Evolutionary conservation across 2,113 vertebrate species (phyloP).

Genomic region (Tinamus guttatus): DNA sequence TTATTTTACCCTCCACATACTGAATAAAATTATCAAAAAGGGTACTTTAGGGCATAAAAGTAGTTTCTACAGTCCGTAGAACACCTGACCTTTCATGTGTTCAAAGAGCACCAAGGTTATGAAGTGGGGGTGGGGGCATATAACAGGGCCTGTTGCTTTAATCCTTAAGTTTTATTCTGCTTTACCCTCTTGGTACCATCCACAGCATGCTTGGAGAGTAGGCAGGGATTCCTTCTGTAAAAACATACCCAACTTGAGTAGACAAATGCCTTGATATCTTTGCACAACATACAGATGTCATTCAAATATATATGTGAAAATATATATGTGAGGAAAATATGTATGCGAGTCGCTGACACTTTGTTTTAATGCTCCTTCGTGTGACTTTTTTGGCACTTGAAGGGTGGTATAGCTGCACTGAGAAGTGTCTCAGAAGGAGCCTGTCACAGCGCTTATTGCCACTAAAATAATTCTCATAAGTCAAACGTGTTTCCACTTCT

Average conservation of each 20-base stretch:
- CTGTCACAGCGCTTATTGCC: neutral
- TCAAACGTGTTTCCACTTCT: neutral
- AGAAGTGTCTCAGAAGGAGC: neutral
- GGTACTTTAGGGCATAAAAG: neutral
- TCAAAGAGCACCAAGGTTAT: neutral
- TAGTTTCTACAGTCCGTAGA: neutral
- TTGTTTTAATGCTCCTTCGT: neutral
- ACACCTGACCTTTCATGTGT: neutral
- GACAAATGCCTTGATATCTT: conserved; percentile 15
- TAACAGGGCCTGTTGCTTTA: neutral
- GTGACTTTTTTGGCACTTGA: neutral
- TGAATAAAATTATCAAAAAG: neutral
- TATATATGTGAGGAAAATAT: neutral
- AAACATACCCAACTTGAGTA: neutral
- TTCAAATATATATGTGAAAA: neutral
- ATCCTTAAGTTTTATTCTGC: neutral
- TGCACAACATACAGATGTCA: neutral
- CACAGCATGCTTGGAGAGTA: neutral
- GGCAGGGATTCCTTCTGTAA: conserved; percentile 5
- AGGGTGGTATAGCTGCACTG: neutral
- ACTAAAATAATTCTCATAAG: neutral
- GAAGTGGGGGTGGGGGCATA: neutral
- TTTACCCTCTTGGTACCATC: neutral
- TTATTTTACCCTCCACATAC: neutral
- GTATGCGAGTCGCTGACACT: neutral